Evolutionary conservation across 2,888 invertebrate genomes (phyloP).

Genomic region (Operophtera brumata): DNA sequence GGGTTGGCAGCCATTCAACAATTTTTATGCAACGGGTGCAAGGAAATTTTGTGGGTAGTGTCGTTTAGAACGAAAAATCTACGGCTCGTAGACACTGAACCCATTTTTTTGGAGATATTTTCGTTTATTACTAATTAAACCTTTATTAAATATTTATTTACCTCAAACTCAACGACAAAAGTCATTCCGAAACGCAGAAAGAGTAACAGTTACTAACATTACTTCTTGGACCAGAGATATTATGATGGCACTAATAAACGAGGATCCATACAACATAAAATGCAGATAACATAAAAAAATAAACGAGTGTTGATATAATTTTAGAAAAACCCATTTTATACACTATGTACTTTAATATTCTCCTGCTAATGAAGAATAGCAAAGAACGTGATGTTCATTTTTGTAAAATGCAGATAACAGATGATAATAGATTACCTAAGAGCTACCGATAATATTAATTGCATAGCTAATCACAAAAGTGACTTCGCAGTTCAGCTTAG

Average conservation of each 20-base stretch:
- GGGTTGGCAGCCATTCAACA: too few relatives aligned
- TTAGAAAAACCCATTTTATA: too few relatives aligned
- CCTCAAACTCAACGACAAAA: not conserved
- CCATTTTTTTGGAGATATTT: too few relatives aligned
- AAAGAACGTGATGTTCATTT: too few relatives aligned
- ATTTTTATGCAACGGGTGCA: too few relatives aligned
- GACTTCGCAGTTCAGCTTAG: slow-evolving; percentile 4
- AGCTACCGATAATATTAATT: slow-evolving; percentile 9
- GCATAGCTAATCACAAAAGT: slow-evolving; percentile 3
- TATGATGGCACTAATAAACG: not conserved
- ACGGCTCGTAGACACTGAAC: too few relatives aligned
- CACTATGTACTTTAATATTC: too few relatives aligned
- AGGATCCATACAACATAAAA: slow-evolving; percentile 4
- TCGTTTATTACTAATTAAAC: too few relatives aligned
- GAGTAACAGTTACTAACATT: not conserved
- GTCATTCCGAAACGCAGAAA: not conserved
- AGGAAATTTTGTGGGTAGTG: too few relatives aligned
- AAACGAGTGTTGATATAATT: too few relatives aligned
- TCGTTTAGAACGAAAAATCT: too few relatives aligned
- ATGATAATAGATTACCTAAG: slow-evolving; percentile 16
- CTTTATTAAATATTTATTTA: not conserved
- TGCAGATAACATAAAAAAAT: not conserved
- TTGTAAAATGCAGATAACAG: slow-evolving; percentile 2
- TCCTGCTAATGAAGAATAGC: too few relatives aligned
- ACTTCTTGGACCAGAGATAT: not conserved